Base-by-base conservation (phyloP, 2,113 vertebrate genomes). In the Peucedramus taeniatus region DNA sequence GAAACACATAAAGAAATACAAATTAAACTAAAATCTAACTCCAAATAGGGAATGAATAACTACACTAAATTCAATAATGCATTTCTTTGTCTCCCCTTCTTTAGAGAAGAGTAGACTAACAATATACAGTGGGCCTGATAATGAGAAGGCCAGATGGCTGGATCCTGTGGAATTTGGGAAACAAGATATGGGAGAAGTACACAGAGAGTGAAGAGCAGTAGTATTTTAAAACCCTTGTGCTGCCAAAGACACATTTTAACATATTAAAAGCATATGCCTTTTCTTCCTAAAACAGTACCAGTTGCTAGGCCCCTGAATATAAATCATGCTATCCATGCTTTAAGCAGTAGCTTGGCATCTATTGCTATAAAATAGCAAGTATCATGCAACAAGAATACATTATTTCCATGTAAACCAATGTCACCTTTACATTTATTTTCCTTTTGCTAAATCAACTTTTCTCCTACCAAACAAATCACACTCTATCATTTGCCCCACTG, bases 221-320 rank as follows among this genome's bases (percentile, higher is more conserved):
- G 78, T 66, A 78, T 86, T 93, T 93, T 66, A 95, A 87, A 92
- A 71, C 3, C n/a, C 56, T 80, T 50, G 35, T 63, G 63, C 60
- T 81, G 71, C n/a, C 15, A 23, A 91, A 91, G 77, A 84, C 57
- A 92, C 90, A 90, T 57, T 84, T 84, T 53, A 91, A 63, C 24
- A 31, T 69, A 88, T 92, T 94, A 91, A 94, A 95, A 89, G 72
- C 91, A 89, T 78, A 93, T 87, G 77, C 17, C 40, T 91, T 92
- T 77, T 44, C 16, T 78, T 96, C 72, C n/a, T 74, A 76, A 60
- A 92, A 64, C 45, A 56, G 28, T n/a, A 57, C 53, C 47, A 89
- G 64, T 78, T 68, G 35, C 47, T 53, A 21, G 33, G 51, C 4
- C 63, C 16, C 31, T 39, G 50, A 78, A 83, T 49, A 71, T 75